These are phyloP conservation scores for Carduelis carduelis DNA, from an alignment of 2,797 vertebrate genomes.

Conservation along the genomic window DNA sequence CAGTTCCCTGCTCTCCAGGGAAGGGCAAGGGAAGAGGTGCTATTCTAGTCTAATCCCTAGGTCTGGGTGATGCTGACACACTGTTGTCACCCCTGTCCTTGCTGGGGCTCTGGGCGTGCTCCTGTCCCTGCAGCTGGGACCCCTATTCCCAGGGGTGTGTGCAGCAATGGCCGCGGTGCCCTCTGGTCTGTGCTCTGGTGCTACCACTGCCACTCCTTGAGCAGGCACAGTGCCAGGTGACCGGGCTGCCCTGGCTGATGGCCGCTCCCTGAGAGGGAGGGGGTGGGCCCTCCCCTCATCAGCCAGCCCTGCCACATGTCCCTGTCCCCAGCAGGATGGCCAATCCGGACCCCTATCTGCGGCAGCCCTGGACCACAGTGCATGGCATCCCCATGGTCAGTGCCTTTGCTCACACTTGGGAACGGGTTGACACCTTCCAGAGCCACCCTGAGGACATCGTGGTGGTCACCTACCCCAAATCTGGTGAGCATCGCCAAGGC, in stretches of 20 bases:
- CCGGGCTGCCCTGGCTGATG: neutral
- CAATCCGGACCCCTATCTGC: neutral
- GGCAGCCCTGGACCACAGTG: constrained; percentile 40
- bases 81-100: neutral
- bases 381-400: constrained; percentile 55
- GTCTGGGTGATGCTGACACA: neutral
- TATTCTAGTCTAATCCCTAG: neutral
- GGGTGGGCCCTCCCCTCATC: neutral
- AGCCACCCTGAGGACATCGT: constrained; percentile 68
- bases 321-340: constrained; percentile 8
- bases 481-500: constrained; percentile 53
- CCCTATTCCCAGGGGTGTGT: neutral
- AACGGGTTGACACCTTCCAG: constrained; percentile 61
- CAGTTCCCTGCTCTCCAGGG: neutral
- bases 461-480: constrained; percentile 73
- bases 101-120: neutral
- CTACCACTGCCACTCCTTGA: neutral
- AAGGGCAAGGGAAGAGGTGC: neutral
- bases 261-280: neutral
- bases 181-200: neutral
- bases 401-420: constrained; percentile 56
- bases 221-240: neutral
- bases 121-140: rapidly evolving
- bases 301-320: rapidly evolving
- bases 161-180: rapidly evolving